Percentiles rank a stretch among this genome's conserved stretches.
Evolutionary conservation across 2,888 invertebrate genomes (phyloP).

Genomic region (Homarus gammarus): DNA sequence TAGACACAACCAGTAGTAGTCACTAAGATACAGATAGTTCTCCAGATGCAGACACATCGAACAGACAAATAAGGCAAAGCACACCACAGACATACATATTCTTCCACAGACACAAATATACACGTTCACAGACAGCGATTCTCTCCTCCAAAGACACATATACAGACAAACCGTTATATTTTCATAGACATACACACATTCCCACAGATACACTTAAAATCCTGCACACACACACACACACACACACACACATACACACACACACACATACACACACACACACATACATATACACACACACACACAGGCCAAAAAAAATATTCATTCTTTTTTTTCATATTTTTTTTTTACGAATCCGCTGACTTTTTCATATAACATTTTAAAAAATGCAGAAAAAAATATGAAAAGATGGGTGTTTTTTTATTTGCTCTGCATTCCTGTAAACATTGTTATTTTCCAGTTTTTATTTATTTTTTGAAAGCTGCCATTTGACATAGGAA

Average conservation of each 20-base stretch:
- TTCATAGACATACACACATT: no score
- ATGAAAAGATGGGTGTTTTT: neutral
- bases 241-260: constrained; percentile 26
- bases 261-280: neutral
- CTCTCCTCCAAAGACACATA: no score
- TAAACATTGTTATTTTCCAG: constrained; percentile 35
- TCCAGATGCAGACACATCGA: no score
- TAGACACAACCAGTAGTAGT: no score
- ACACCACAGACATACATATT: no score
- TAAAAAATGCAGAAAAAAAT: neutral
- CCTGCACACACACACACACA: constrained; percentile 23
- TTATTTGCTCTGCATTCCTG: constrained; percentile 36
- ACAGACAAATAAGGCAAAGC: no score
- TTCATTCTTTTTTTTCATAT: no score
- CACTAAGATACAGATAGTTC: no score
- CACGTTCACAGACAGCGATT: no score
- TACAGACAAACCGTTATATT: no score
- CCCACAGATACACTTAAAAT: neutral
- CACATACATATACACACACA: neutral
- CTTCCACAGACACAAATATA: no score
- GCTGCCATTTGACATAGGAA: constrained; percentile 15
- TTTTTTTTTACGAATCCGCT: neutral
- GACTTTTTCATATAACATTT: neutral
- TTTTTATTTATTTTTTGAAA: constrained; percentile 46
- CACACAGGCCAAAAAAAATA: no score